These are phyloP conservation scores for Congeria kusceri DNA, from an alignment of 2,888 invertebrate species.

Conservation along the genomic window DNA sequence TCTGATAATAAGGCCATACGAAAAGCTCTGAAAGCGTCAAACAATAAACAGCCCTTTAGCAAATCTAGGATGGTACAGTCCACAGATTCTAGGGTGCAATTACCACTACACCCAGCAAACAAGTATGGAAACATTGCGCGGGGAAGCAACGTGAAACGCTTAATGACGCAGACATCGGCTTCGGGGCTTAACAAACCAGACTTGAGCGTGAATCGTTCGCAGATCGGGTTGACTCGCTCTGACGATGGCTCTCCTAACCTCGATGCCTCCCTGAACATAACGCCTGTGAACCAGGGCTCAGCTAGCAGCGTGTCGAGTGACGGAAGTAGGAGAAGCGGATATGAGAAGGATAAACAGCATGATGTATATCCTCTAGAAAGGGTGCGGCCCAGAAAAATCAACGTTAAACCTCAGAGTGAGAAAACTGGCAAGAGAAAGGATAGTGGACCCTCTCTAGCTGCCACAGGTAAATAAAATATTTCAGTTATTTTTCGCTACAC, in stretches of 20 bases:
- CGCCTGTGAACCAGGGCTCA: constrained; percentile 4
- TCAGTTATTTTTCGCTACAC: too few species aligned
- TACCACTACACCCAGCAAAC: neutral
- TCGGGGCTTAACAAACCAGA: neutral
- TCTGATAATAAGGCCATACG: constrained; percentile 28
- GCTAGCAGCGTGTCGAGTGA: neutral
- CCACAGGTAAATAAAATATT: neutral
- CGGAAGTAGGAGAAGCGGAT: neutral
- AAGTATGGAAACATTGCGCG: neutral
- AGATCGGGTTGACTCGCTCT: neutral
- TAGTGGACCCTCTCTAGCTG: neutral
- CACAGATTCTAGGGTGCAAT: neutral
- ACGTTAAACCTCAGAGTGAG: constrained; percentile 25
- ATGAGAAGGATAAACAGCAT: neutral
- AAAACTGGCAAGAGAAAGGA: neutral
- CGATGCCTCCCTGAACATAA: constrained; percentile 13
- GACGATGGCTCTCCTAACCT: constrained; percentile 4
- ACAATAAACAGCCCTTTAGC: neutral
- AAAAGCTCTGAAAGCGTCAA: constrained; percentile 18
- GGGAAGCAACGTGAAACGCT: constrained; percentile 31
- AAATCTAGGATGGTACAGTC: constrained; percentile 9
- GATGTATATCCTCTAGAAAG: constrained; percentile 18
- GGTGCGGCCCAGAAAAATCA: constrained; percentile 44
- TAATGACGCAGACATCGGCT: neutral
- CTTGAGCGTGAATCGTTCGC: neutral